A percentile compares a stretch with the other conserved stretches of the same genome.
Evolutionary conservation across 2,113 vertebrate species (phyloP).

Genomic region (Glaucidium brasilianum): DNA sequence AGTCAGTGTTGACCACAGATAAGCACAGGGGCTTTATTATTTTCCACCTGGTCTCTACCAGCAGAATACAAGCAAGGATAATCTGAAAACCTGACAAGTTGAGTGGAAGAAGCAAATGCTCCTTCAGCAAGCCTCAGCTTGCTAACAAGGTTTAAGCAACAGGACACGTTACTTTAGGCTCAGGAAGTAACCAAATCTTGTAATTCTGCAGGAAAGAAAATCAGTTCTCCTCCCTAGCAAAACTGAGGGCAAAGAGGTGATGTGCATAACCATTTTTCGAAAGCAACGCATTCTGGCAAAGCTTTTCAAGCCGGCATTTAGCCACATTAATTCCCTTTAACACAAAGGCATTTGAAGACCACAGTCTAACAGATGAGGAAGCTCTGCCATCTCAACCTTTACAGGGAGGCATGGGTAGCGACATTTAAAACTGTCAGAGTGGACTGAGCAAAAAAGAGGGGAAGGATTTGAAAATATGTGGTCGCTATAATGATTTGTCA

Average conservation of each 20-base stretch:
- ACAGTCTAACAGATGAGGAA: background rate
- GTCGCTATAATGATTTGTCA: background rate
- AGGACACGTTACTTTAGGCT: background rate
- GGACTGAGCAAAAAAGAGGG: background rate
- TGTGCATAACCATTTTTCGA: background rate
- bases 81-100: background rate
- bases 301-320: background rate
- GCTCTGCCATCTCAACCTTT: background rate
- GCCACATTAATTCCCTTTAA: background rate
- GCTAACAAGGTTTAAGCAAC: background rate
- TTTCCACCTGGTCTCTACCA: conserved; percentile 22
- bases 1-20: conserved; percentile 34
- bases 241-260: background rate
- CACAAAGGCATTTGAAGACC: background rate
- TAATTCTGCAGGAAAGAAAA: background rate
- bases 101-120: background rate
- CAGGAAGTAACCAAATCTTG: background rate
- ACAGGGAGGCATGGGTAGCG: background rate
- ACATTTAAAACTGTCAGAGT: background rate
- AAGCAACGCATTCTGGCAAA: background rate
- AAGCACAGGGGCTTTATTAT: conserved; percentile 28
- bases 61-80: background rate
- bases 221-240: background rate
- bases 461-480: background rate
- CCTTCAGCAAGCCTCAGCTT: background rate